These are phyloP conservation scores for Grantiella picta DNA, from an alignment of 2,113 vertebrate genomes.

Conservation along the genomic window DNA sequence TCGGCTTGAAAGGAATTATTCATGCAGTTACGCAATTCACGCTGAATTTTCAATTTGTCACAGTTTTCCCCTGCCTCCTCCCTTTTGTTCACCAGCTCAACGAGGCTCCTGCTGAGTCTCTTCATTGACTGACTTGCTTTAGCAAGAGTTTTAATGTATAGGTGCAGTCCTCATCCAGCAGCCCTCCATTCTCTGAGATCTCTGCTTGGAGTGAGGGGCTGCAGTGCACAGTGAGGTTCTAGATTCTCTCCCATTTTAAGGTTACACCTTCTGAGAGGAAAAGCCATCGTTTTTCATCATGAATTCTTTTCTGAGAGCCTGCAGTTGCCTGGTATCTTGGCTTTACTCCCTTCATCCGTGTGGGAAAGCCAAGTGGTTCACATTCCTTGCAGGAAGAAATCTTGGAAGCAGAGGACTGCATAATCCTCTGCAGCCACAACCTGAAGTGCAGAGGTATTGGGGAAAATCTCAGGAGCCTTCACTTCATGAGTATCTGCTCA, in stretches of 20 bases:
- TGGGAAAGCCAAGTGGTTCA: constrained; percentile 21
- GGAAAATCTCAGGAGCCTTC: not conserved
- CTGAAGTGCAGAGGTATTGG: not conserved
- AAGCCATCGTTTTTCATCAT: constrained; percentile 27
- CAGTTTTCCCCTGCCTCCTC: not conserved
- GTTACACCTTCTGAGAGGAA: not conserved
- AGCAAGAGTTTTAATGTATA: not conserved
- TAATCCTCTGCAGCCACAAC: not conserved
- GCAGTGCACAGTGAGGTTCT: not conserved
- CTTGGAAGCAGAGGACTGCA: not conserved
- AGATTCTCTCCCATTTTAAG: not conserved
- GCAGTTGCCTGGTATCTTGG: constrained; percentile 7
- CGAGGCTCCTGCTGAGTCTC: constrained; percentile 11
- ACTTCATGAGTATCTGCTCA: not conserved
- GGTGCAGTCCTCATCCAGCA: not conserved
- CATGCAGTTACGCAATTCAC: constrained; percentile 14
- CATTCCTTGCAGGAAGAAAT: constrained; percentile 19
- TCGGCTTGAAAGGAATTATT: constrained; percentile 52
- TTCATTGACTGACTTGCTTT: not conserved
- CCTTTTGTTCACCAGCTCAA: constrained; percentile 14
- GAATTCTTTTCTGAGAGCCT: constrained; percentile 41
- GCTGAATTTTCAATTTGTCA: constrained; percentile 64
- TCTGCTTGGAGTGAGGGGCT: not conserved
- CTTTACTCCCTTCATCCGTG: not conserved
- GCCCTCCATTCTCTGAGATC: not conserved